A percentile compares a stretch with the other conserved stretches of the same genome.
Evolutionary conservation across 1,140 invertebrate genomes (phyloP).

Genomic region (Rhynchophorus ferrugineus): DNA sequence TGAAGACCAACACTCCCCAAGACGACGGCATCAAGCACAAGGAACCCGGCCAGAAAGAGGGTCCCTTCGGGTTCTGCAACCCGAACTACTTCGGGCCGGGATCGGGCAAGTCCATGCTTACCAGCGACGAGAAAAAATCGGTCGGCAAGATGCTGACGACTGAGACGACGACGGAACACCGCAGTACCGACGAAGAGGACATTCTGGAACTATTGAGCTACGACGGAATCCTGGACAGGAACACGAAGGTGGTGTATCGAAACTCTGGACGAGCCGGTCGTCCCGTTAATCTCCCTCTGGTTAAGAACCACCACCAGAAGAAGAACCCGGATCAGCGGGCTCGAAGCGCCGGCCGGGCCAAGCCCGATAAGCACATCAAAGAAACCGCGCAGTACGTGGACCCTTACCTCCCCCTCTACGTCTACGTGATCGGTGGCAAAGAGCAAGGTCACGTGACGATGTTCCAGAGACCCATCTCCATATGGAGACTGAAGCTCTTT

Average conservation of each 20-base stretch:
- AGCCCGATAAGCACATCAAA: slow-evolving; percentile 25
- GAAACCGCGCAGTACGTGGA: slow-evolving; percentile 29
- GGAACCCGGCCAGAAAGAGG: slow-evolving; percentile 36
- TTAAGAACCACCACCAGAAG: slow-evolving; percentile 21
- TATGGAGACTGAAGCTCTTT: slow-evolving; percentile 58
- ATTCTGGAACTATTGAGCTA: slow-evolving; percentile 34
- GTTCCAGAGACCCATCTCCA: slow-evolving; percentile 56
- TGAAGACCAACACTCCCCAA: slow-evolving; percentile 37
- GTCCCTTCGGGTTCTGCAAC: slow-evolving; percentile 60
- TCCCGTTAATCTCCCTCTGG: slow-evolving; percentile 41
- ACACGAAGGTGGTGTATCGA: slow-evolving; percentile 34
- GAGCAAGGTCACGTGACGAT: slow-evolving; percentile 60
- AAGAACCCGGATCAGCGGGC: slow-evolving; percentile 32
- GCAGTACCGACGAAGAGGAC: slow-evolving; percentile 39
- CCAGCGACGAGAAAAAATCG: slow-evolving; percentile 35
- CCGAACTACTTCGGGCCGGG: slow-evolving; percentile 66
- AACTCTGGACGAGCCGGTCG: slow-evolving; percentile 27
- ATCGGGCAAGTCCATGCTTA: slow-evolving; percentile 41
- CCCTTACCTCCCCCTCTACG: slow-evolving; percentile 49
- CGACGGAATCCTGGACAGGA: slow-evolving; percentile 30
- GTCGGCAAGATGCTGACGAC: slow-evolving; percentile 23
- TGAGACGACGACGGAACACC: slow-evolving; percentile 6
- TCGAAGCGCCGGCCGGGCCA: slow-evolving; percentile 38
- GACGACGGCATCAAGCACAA: slow-evolving; percentile 35
- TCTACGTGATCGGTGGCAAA: slow-evolving; percentile 58